Evolutionary conservation across 2,113 vertebrate genomes (phyloP).

Genomic region (Dinomys branickii): DNA sequence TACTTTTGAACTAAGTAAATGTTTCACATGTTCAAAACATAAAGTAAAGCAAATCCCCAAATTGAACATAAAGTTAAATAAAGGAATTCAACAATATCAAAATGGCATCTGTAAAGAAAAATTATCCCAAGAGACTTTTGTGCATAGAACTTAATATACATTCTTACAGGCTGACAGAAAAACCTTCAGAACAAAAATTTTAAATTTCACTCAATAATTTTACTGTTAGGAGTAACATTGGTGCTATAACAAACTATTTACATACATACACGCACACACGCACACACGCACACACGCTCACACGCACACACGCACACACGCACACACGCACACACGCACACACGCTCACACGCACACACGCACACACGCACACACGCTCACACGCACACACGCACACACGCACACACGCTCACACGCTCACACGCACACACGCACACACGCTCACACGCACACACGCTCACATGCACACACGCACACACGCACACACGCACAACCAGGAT

Average conservation of each 20-base stretch:
- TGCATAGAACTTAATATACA: neutral
- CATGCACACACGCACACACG: neutral
- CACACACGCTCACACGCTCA: too few species aligned
- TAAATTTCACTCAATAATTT: neutral
- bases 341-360: neutral
- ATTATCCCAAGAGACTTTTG: neutral
- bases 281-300: neutral
- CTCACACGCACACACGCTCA: too few species aligned
- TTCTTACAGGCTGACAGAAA: neutral
- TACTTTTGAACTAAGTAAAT: neutral
- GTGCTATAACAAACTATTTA: neutral
- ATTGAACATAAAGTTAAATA: neutral
- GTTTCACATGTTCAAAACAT: constrained; percentile 13
- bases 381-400: neutral
- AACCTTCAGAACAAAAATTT: neutral
- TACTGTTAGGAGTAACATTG: neutral
- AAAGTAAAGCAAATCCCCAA: neutral
- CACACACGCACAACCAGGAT: neutral
- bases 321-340: neutral
- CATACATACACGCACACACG: neutral
- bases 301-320: neutral
- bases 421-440: neutral
- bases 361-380: too few species aligned
- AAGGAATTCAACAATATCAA: neutral
- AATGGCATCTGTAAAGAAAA: neutral